Evolutionary conservation across 2,888 invertebrate genomes (phyloP).

Genomic region (Thereva unica): DNA sequence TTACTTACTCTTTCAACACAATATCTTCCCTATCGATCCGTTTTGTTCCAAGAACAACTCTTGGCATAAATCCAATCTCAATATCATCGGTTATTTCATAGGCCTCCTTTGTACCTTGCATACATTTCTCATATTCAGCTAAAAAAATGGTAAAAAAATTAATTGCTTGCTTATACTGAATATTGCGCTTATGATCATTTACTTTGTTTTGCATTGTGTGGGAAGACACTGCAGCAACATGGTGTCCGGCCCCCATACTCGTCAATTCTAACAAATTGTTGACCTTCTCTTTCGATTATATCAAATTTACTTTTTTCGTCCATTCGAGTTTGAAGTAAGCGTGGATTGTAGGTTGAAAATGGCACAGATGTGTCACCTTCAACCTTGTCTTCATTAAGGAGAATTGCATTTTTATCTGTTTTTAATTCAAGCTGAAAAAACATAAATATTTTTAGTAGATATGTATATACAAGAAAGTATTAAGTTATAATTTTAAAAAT

Average conservation of each 20-base stretch:
- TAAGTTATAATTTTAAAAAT: conserved; percentile 2
- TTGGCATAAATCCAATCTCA: conserved; percentile 48
- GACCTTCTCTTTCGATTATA: no score
- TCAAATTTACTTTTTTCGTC: neutral
- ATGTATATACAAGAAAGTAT: conserved; percentile 42
- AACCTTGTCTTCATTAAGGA: conserved; percentile 51
- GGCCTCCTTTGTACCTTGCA: conserved; percentile 18
- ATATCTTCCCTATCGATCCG: neutral
- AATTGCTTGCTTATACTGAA: no score
- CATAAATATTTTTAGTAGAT: neutral
- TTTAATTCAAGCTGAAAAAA: conserved; percentile 50
- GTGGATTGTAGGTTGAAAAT: conserved; percentile 52
- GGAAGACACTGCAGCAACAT: no score
- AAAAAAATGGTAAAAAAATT: neutral
- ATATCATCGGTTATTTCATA: conserved; percentile 51
- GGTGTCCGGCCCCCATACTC: no score
- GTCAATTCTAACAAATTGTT: no score
- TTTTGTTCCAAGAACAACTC: conserved; percentile 49
- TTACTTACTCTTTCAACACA: no score
- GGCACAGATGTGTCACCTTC: conserved; percentile 47
- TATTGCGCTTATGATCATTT: no score
- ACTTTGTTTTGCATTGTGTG: no score
- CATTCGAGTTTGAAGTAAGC: conserved; percentile 48
- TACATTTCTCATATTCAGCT: conserved; percentile 20
- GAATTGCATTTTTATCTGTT: conserved; percentile 53